Conservation (phyloP, 1,140 invertebrate species). For the Microplitis mediator region DNA sequence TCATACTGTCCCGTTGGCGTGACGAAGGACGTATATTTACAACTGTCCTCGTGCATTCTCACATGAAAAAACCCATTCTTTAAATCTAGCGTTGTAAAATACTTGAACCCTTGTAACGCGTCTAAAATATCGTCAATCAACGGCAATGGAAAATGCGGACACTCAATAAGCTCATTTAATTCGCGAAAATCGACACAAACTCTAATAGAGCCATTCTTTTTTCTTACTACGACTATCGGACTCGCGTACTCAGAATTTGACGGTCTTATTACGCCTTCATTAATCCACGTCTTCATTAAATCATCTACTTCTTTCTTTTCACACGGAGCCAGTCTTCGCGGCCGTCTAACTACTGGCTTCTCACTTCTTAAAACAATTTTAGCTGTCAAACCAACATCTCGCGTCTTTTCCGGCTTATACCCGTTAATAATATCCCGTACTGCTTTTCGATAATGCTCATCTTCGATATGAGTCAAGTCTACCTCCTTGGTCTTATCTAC, state of each 20-base stretch:
- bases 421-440: not conserved
- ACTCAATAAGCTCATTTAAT: constrained; percentile 34
- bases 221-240: constrained; percentile 56
- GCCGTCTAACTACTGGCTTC: constrained; percentile 17
- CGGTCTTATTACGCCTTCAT: constrained; percentile 29
- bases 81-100: constrained; percentile 40
- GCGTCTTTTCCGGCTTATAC: not conserved
- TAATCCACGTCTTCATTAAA: constrained; percentile 19
- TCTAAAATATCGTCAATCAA: constrained; percentile 25
- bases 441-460: not conserved
- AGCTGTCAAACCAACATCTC: constrained; percentile 13
- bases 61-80: constrained; percentile 18
- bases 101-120: constrained; percentile 11
- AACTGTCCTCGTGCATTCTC: not conserved
- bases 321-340: no score
- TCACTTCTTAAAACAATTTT: constrained; percentile 22
- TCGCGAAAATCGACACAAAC: constrained; percentile 50
- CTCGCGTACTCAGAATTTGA: constrained; percentile 54
- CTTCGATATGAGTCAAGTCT: constrained; percentile 1
- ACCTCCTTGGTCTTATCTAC: not conserved
- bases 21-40: constrained; percentile 20
- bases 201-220: constrained; percentile 50
- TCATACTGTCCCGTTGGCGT: constrained; percentile 13
- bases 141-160: constrained; percentile 37
- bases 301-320: constrained; percentile 13